Evolutionary conservation across 2,797 vertebrate genomes (phyloP).

Genomic region (Margarornis squamiger): DNA sequence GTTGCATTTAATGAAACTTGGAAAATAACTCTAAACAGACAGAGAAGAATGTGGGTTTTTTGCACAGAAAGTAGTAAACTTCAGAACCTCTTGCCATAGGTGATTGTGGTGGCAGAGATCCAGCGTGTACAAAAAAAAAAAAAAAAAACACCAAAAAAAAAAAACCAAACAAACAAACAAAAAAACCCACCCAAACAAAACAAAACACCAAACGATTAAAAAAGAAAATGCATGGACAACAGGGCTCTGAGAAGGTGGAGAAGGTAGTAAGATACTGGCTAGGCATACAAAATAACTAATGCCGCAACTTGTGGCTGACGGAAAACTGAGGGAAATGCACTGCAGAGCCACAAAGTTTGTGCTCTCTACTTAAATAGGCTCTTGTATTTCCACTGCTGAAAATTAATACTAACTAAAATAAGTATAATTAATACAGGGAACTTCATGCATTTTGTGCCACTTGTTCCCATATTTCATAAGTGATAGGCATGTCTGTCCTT

Average conservation of each 20-base stretch:
- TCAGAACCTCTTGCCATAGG: neutral
- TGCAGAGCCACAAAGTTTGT: neutral
- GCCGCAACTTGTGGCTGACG: neutral
- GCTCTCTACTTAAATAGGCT: neutral
- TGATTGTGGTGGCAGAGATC: neutral
- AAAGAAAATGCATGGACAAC: neutral
- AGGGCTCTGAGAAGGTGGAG: neutral
- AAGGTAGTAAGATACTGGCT: neutral
- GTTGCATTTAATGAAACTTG: neutral
- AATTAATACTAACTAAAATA: neutral
- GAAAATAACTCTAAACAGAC: neutral
- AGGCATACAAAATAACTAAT: neutral
- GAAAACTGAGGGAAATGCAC: neutral
- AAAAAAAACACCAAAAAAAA: too few species aligned
- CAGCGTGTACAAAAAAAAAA: neutral
- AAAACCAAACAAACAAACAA: too few species aligned
- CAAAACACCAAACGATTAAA: too few species aligned
- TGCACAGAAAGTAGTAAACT: neutral
- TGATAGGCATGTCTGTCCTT: neutral
- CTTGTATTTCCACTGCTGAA: neutral
- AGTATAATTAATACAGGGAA: neutral
- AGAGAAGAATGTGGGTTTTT: rapidly evolving
- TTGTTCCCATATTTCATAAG: neutral
- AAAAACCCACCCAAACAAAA: too few species aligned
- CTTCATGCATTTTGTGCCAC: neutral